phyloP scores from a whole-genome alignment of 2,113 vertebrate genomes.

The Sisor rabdophorus region DNA sequence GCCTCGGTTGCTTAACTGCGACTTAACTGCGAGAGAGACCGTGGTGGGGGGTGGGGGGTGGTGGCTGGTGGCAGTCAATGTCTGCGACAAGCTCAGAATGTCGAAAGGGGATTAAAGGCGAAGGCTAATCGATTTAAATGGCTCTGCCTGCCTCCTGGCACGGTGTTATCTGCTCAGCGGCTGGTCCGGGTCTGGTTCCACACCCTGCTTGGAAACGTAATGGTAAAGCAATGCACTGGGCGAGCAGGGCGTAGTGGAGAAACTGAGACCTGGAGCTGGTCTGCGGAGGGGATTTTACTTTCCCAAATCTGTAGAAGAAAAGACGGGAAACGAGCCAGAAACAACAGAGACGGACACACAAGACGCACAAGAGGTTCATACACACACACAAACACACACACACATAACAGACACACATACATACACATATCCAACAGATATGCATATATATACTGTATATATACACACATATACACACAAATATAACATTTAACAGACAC shows the following conservation, averaged over 20 bases:
- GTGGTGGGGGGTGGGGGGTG: neutral
- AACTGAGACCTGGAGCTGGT: conserved; percentile 21
- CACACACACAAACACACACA: neutral
- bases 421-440: too few relatives aligned
- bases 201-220: conserved; percentile 31
- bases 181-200: neutral
- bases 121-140: neutral
- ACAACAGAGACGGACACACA: conserved; percentile 25
- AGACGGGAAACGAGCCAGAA: conserved; percentile 18
- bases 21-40: neutral
- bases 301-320: conserved; percentile 32
- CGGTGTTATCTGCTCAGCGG: neutral
- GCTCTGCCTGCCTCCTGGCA: neutral
- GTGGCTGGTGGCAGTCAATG: neutral
- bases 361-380: neutral
- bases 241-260: conserved; percentile 19
- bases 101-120: neutral
- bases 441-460: too few relatives aligned
- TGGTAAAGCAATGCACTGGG: conserved; percentile 11
- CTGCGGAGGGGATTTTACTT: conserved; percentile 22
- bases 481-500: too few relatives aligned
- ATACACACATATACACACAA: too few relatives aligned
- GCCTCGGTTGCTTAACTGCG: neutral
- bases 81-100: neutral
- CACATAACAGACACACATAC: neutral